Percentiles rank a stretch among this genome's conserved stretches.
phyloP scores from a whole-genome alignment of 2,888 invertebrate genomes.

The Pterostichus madidus region DNA sequence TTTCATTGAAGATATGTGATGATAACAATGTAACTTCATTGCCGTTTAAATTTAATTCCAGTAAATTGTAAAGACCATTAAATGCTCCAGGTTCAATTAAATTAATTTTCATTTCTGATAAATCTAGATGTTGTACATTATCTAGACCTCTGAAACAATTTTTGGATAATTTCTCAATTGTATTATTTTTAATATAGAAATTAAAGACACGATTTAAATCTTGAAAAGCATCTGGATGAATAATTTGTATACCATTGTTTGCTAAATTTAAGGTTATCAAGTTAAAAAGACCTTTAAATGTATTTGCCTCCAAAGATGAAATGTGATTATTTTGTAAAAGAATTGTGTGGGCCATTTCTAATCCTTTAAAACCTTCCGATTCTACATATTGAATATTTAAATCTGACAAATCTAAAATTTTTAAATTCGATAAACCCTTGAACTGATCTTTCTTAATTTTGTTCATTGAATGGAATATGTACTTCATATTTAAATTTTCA shows the following conservation, averaged over 20 bases:
- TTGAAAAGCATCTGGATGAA: background rate
- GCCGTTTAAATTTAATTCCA: background rate
- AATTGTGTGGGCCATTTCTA: background rate
- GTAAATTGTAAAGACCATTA: background rate
- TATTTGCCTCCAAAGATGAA: background rate
- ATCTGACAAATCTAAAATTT: constrained; percentile 43
- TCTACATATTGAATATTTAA: constrained; percentile 18
- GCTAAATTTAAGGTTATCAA: constrained; percentile 10
- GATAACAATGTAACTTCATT: background rate
- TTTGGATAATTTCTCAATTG: background rate
- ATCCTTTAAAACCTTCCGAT: constrained; percentile 38
- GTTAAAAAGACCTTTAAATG: background rate
- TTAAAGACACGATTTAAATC: background rate
- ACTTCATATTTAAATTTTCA: background rate
- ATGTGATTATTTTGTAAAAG: constrained; percentile 44
- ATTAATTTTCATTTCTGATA: constrained; percentile 18
- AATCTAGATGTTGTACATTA: background rate
- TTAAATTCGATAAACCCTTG: constrained; percentile 24
- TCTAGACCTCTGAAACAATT: constrained; percentile 3
- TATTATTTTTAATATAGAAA: background rate
- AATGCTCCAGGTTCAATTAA: constrained; percentile 45
- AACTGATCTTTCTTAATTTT: constrained; percentile 23
- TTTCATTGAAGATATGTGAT: constrained; percentile 4
- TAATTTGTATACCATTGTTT: constrained; percentile 7
- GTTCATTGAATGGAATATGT: constrained; percentile 21